Percentiles rank a stretch among this genome's conserved stretches.
These are phyloP conservation scores for Dioctria linearis DNA, from an alignment of 2,888 invertebrate species.

Conservation along the genomic window DNA sequence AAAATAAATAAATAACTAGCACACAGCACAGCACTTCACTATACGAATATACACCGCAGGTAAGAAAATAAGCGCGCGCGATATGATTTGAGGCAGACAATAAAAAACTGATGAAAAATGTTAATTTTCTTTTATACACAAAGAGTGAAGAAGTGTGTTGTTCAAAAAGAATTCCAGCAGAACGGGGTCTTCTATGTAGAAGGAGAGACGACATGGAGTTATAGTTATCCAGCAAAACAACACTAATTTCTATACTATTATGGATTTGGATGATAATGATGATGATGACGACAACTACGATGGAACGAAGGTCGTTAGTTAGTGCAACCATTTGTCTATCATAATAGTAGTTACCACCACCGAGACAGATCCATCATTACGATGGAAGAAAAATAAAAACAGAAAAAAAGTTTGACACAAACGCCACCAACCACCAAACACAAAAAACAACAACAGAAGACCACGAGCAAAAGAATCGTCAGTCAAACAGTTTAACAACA, in stretches of 20 bases:
- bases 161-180: background rate
- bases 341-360: background rate
- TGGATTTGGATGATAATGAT: no score
- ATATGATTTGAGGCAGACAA: constrained; percentile 39
- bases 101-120: constrained; percentile 37
- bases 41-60: background rate
- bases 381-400: background rate
- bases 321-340: background rate
- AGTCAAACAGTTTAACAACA: constrained; percentile 1
- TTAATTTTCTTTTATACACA: background rate
- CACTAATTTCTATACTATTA: no score
- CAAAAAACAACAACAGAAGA: background rate
- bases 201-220: background rate
- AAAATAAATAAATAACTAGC: constrained; percentile 32
- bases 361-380: no score
- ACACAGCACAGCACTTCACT: constrained; percentile 21
- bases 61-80: constrained; percentile 44
- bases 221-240: background rate
- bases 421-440: constrained; percentile 12
- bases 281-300: background rate
- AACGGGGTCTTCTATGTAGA: no score
- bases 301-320: background rate
- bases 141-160: background rate
- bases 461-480: background rate
- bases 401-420: background rate